Base-by-base conservation (phyloP, 2,113 vertebrate genomes). In the Sebastes schlegelii region DNA sequence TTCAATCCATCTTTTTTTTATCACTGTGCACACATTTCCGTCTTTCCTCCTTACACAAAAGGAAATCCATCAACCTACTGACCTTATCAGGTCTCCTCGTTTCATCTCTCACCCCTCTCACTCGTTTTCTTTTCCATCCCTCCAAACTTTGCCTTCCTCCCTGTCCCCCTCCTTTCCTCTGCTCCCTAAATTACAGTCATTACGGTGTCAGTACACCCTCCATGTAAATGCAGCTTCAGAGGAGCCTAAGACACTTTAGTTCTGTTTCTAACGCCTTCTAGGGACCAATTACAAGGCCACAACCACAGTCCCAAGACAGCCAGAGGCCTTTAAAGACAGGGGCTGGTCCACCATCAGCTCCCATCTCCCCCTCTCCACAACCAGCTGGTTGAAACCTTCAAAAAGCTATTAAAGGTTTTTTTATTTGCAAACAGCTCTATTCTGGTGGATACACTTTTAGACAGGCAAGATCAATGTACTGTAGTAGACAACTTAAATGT, bases 131-230 rank as follows among this genome's bases (percentile, higher is more conserved):
- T 57, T 77, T 74, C 26, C 70, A 52, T 85, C 40, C 58, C 71
- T 63, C 67, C 66, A 86, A 87, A 85, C 61, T 80, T 82, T 76
- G 26, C 66, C 57, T 74, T 80, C 65, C 72, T 84, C 54, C 61
- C 78, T 5, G 23, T 80, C 83, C 76, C 86, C 76, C 77, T 84
- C 54, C 78, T 81, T 89, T 79, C 77, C 82, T 79, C 72, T 13
- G 17, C 73, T 86, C 64, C 71, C 77, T 82, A 85, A 93, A 94
- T 93, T 91, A 94, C 87, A 91, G 90, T 92, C 72, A 94, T 94
- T 93, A 93, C 61, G 1, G 78, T 71, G 83, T 85, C 92, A 89
- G 77, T 82, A 91, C 86, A 79, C 90, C 89, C 88, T 86, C 79
- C 55, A 80, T 82, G 82, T 82, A 86, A 91, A 89, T 74, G 80